A percentile compares a stretch with the other conserved stretches of the same genome.
Conservation (phyloP, 2,797 vertebrate species). For the Ara ararauna region DNA sequence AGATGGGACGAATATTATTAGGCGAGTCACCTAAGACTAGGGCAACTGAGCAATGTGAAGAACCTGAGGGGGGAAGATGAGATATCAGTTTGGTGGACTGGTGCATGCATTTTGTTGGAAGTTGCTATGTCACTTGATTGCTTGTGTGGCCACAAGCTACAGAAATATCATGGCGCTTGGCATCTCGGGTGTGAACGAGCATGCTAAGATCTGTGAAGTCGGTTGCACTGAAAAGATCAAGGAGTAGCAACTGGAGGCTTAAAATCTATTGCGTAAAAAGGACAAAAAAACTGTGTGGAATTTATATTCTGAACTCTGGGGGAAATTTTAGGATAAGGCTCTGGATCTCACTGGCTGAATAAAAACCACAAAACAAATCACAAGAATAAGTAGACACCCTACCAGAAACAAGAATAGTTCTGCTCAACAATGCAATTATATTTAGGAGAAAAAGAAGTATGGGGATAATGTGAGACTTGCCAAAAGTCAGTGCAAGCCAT, state of each 20-base stretch:
- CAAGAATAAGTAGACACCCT: background rate
- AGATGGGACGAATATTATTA: background rate
- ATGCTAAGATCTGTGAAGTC: background rate
- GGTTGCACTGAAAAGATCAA: background rate
- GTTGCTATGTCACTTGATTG: background rate
- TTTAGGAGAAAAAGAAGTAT: conserved; percentile 27
- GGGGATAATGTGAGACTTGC: background rate
- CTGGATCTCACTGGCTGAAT: background rate
- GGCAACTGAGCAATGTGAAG: background rate
- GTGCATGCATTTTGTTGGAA: background rate
- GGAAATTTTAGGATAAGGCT: background rate
- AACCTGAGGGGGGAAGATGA: background rate
- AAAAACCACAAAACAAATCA: background rate
- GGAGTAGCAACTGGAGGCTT: background rate
- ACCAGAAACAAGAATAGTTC: background rate
- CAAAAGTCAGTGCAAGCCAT: conserved; percentile 8
- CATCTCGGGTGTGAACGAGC: background rate
- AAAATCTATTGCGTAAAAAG: background rate
- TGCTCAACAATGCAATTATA: background rate
- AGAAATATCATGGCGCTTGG: background rate
- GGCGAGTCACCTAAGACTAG: background rate
- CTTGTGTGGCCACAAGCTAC: background rate
- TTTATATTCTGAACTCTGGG: background rate
- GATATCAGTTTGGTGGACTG: background rate
- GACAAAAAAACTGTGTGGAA: background rate